Evolutionary conservation across 2,113 vertebrate species (phyloP).

Genomic region (Struthio camelus): DNA sequence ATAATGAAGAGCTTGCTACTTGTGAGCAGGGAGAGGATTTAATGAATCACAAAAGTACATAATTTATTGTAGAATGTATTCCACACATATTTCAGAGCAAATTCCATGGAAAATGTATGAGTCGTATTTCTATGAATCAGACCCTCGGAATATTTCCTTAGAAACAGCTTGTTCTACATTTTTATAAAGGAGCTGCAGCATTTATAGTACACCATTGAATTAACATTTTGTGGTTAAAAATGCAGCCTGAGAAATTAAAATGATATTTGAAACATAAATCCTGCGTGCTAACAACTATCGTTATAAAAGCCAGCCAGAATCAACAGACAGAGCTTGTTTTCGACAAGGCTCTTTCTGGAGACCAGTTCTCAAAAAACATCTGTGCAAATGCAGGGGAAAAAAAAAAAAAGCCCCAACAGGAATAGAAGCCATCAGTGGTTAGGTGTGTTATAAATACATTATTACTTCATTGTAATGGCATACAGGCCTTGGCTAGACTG

Average conservation of each 20-base stretch:
- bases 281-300: constrained; percentile 77
- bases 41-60: constrained; percentile 70
- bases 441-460: constrained; percentile 83
- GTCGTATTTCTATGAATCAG: constrained; percentile 67
- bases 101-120: constrained; percentile 73
- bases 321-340: constrained; percentile 82
- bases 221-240: constrained; percentile 80
- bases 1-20: constrained; percentile 49
- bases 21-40: constrained; percentile 30
- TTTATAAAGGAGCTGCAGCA: constrained; percentile 61
- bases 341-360: constrained; percentile 75
- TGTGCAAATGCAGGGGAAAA: constrained; percentile 58
- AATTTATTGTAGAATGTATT: constrained; percentile 67
- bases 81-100: constrained; percentile 65
- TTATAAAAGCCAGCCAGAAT: constrained; percentile 76
- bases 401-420: constrained; percentile 41
- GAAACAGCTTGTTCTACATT: constrained; percentile 71
- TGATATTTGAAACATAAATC: constrained; percentile 85
- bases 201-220: constrained; percentile 73
- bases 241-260: constrained; percentile 79
- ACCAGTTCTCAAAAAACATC: constrained; percentile 76
- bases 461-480: constrained; percentile 83
- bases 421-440: constrained; percentile 76
- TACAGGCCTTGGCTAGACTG: constrained; percentile 75
- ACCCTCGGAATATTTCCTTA: constrained; percentile 71